These are phyloP conservation scores for Beroe forskalii DNA, from an alignment of 37 sponge, comb jelly and placozoan species.

Conservation along the genomic window DNA sequence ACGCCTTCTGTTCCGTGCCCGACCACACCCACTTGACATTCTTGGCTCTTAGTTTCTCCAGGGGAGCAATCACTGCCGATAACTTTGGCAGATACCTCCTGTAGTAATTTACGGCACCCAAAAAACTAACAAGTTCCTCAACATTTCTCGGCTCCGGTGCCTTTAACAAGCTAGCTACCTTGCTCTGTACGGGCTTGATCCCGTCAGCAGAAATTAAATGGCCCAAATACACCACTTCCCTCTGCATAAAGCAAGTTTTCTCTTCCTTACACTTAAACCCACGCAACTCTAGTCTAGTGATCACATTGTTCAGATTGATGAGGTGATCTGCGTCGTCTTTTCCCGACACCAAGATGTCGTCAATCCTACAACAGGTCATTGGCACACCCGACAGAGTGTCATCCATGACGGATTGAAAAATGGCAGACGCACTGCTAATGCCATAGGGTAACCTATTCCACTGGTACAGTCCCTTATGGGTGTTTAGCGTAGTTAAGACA, in stretches of 20 bases:
- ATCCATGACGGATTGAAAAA: not conserved
- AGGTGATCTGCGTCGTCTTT: not conserved
- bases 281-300: not conserved
- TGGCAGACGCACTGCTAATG: not conserved
- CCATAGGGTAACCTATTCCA: constrained; percentile 66
- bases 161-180: not conserved
- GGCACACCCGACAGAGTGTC: not conserved
- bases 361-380: not conserved
- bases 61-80: not conserved
- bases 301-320: not conserved
- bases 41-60: not conserved
- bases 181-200: not conserved
- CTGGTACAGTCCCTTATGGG: constrained; percentile 69
- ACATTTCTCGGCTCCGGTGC: not conserved
- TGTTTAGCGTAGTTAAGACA: constrained; percentile 66
- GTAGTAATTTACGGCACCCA: not conserved
- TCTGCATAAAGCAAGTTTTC: not conserved
- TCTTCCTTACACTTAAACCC: not conserved
- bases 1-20: not conserved
- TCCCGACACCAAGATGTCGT: constrained; percentile 16
- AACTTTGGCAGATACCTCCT: not conserved
- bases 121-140: not conserved
- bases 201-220: not conserved
- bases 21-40: not conserved
- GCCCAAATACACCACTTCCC: not conserved